These are phyloP conservation scores for Pangasius krempfi DNA, from an alignment of 2,797 vertebrate genomes.

Conservation along the genomic window DNA sequence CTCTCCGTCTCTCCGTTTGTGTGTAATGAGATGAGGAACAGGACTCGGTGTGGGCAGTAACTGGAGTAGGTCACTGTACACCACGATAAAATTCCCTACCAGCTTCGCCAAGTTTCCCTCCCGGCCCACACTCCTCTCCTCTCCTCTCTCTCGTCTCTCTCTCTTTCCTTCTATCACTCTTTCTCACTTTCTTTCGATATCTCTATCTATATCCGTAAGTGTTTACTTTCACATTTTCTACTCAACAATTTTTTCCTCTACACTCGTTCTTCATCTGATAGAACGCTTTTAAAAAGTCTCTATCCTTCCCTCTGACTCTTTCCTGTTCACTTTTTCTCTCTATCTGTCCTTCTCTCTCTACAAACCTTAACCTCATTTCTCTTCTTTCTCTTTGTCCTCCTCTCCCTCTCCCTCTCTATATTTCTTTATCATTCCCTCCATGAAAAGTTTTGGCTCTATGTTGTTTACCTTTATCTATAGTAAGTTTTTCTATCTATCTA, in stretches of 20 bases:
- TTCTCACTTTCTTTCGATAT: conserved; percentile 73
- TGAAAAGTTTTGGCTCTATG: not conserved
- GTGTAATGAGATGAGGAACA: conserved; percentile 70
- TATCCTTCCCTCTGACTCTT: not conserved
- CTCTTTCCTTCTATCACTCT: conserved; percentile 78
- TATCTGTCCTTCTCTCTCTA: conserved; percentile 67
- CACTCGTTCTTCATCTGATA: not conserved
- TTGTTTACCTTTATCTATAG: not conserved
- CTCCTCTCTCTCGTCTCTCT: conserved; percentile 77
- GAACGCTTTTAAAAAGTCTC: not conserved
- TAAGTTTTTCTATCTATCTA: conserved; percentile 63
- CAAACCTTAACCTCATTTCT: not conserved
- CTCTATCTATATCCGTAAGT: conserved; percentile 38
- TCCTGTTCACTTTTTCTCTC: conserved; percentile 38
- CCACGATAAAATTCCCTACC: conserved; percentile 99
- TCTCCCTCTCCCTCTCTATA: conserved; percentile 64
- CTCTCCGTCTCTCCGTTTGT: conserved; percentile 39
- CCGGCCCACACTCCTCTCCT: conserved; percentile 82
- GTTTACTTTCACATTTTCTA: conserved; percentile 66
- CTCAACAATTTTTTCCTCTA: conserved; percentile 58
- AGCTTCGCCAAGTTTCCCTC: conserved; percentile 93
- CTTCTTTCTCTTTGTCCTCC: not conserved
- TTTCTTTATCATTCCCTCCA: not conserved
- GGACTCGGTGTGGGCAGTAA: conserved; percentile 88
- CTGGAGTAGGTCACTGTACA: conserved; percentile 97